Conservation (phyloP, 1,140 invertebrate species). For the Drosophila chauvacae region DNA sequence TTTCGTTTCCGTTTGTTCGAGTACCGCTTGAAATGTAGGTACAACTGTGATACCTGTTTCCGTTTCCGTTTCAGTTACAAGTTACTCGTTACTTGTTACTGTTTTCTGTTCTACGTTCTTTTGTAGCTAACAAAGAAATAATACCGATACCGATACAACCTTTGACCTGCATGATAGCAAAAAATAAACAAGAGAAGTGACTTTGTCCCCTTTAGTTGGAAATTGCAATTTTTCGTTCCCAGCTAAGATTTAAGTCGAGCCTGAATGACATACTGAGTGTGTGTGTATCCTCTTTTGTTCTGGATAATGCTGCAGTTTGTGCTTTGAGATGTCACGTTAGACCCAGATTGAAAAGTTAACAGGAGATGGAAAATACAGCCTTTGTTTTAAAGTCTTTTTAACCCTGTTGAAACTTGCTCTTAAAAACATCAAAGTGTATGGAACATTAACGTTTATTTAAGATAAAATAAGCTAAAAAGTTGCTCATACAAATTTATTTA, state of each 20-base stretch:
- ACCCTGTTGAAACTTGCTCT: neutral
- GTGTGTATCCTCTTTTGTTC: conserved; percentile 18
- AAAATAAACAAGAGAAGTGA: conserved; percentile 21
- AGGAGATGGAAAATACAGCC: neutral
- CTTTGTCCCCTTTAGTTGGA: conserved; percentile 19
- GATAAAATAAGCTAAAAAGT: neutral
- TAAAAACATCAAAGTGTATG: neutral
- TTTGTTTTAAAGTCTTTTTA: conserved; percentile 6
- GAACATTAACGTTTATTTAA: neutral
- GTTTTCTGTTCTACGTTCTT: conserved; percentile 3
- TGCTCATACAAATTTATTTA: too few relatives aligned
- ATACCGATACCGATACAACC: conserved; percentile 30
- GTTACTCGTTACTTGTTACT: neutral
- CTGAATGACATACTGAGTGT: conserved; percentile 25
- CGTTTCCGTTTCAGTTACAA: conserved; percentile 6
- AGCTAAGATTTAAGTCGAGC: conserved; percentile 11
- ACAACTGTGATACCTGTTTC: conserved; percentile 12
- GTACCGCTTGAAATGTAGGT: conserved; percentile 27
- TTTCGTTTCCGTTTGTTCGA: conserved; percentile 44
- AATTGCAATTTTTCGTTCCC: conserved; percentile 36
- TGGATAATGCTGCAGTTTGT: conserved; percentile 24
- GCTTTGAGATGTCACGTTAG: conserved; percentile 35
- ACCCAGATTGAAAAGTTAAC: conserved; percentile 5
- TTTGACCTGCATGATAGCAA: conserved; percentile 62
- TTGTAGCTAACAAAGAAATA: conserved; percentile 56